A percentile compares a stretch with the other conserved stretches of the same genome.
Conservation (phyloP, 2,797 vertebrate genomes). For the Acestrorhynchus altus region DNA sequence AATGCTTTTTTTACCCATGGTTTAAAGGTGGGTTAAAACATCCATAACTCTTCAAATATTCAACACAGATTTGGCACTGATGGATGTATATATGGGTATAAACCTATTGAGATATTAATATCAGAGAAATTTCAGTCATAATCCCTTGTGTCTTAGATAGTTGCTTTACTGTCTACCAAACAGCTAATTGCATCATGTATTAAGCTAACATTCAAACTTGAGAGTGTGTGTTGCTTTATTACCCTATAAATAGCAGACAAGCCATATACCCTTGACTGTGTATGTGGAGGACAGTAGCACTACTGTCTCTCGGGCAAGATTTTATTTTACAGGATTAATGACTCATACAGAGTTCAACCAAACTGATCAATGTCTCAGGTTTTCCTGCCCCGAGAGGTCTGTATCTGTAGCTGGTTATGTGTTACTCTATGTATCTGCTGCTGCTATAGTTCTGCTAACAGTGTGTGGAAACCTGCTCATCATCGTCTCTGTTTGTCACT, state of each 20-base stretch:
- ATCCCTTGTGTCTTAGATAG: background rate
- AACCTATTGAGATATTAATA: too few relatives aligned
- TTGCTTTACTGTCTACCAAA: background rate
- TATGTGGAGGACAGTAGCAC: background rate
- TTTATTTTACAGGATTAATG: background rate
- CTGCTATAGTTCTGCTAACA: slow-evolving; percentile 42
- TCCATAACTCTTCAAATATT: slow-evolving; percentile 26
- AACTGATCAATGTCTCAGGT: background rate
- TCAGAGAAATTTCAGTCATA: too few relatives aligned
- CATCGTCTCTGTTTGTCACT: slow-evolving; percentile 54
- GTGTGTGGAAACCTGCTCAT: slow-evolving; percentile 56
- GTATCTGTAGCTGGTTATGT: slow-evolving; percentile 27
- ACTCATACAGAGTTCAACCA: slow-evolving; percentile 12
- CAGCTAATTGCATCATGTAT: background rate
- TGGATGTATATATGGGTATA: too few relatives aligned
- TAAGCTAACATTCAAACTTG: background rate
- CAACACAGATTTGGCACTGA: background rate
- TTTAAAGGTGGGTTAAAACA: slow-evolving; percentile 11
- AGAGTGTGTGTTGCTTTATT: background rate
- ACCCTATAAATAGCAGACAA: background rate
- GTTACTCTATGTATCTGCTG: slow-evolving; percentile 41
- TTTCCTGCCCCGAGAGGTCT: slow-evolving; percentile 42
- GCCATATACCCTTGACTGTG: background rate
- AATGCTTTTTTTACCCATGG: slow-evolving; percentile 19
- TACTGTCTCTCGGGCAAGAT: background rate